A percentile compares a stretch with the other conserved stretches of the same genome.
Conservation (phyloP, 2,113 vertebrate genomes). For the Hippopotamus amphibius region DNA sequence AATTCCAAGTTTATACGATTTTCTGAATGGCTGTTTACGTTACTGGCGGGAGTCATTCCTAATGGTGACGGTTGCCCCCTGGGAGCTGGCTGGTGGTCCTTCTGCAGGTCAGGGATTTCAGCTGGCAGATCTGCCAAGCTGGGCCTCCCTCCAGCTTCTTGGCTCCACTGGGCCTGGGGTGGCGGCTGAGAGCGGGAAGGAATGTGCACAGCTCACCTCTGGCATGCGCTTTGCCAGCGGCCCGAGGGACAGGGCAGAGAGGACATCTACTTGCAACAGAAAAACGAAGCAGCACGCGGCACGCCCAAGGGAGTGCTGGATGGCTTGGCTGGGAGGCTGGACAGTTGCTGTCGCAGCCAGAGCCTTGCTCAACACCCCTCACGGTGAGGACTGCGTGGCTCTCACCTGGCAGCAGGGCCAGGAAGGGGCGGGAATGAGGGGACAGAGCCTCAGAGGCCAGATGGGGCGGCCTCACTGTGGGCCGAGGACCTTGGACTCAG, state of each 20-base stretch:
- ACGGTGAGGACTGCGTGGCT: neutral
- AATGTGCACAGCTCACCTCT: fast-evolving
- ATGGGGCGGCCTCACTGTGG: neutral
- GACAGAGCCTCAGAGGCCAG: neutral
- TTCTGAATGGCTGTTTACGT: neutral
- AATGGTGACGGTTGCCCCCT: neutral
- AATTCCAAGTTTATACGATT: neutral
- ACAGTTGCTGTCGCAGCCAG: neutral
- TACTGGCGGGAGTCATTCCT: neutral
- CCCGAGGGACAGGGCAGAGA: neutral
- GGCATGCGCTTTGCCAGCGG: neutral
- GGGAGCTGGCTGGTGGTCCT: neutral
- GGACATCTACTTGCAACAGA: neutral
- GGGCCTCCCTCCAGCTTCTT: neutral
- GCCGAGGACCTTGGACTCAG: no score
- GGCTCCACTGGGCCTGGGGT: neutral
- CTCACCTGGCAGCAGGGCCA: neutral
- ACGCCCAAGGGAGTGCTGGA: neutral
- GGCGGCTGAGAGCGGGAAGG: neutral
- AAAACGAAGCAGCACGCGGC: neutral
- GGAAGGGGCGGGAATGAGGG: neutral
- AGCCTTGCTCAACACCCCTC: neutral
- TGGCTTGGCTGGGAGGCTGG: neutral
- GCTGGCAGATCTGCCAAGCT: fast-evolving
- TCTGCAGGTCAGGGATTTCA: neutral